A percentile compares a stretch with the other conserved stretches of the same genome.
phyloP scores from a whole-genome alignment of 2,113 vertebrate species.

The Empidonax traillii region DNA sequence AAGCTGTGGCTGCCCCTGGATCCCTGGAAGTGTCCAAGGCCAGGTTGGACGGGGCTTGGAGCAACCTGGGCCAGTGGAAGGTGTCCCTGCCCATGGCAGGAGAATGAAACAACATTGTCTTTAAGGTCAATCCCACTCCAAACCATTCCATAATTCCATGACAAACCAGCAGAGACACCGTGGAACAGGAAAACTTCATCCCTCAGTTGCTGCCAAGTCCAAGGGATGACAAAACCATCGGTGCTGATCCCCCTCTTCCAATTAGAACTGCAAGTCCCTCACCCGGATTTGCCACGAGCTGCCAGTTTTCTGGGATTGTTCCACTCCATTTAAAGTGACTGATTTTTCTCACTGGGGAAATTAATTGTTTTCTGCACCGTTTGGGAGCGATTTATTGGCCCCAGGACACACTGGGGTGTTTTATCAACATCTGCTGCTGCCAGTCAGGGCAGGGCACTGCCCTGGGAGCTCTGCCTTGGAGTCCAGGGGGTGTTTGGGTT shows the following conservation, averaged over 20 bases:
- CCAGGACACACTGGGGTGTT: background rate
- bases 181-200: background rate
- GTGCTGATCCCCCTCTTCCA: background rate
- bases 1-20: no score
- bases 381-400: fast-evolving
- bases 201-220: background rate
- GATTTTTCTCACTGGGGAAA: background rate
- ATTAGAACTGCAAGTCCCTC: background rate
- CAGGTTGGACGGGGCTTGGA: background rate
- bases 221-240: background rate
- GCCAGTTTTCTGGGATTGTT: background rate
- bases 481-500: background rate
- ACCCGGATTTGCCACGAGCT: background rate
- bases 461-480: background rate
- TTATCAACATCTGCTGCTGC: background rate
- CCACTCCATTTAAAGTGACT: background rate
- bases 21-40: background rate
- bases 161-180: background rate
- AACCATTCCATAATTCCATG: fast-evolving
- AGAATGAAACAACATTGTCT: background rate
- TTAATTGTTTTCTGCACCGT: fast-evolving
- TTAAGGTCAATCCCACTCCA: background rate
- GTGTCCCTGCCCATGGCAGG: background rate
- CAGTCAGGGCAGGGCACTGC: background rate
- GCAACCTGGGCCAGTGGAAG: fast-evolving